A percentile compares a stretch with the other conserved stretches of the same genome.
Evolutionary conservation across 2,888 invertebrate genomes (phyloP).

Genomic region (Cosmia pyralina): DNA sequence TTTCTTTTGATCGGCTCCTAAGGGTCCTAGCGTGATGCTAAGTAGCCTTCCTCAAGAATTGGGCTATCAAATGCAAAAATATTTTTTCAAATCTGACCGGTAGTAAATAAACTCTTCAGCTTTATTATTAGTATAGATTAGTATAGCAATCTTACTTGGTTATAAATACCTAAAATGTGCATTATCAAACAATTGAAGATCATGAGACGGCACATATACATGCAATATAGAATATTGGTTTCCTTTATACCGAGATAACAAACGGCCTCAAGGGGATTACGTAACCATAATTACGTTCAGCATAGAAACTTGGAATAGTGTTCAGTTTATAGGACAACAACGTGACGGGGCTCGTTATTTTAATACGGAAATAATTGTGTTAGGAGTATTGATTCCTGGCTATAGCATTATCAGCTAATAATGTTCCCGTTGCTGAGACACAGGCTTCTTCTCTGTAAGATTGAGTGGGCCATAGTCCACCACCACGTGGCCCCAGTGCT

Average conservation of each 20-base stretch:
- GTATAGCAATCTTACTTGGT: not conserved
- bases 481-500: not conserved
- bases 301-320: not conserved
- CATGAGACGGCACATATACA: not conserved
- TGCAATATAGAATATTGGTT: not conserved
- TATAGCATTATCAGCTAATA: not conserved
- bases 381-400: not conserved
- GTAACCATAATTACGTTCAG: constrained; percentile 2
- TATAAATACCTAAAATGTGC: not conserved
- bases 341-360: not conserved
- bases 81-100: too few relatives aligned
- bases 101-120: too few relatives aligned
- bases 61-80: too few relatives aligned
- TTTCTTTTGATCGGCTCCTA: too few relatives aligned
- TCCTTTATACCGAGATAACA: not conserved
- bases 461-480: not conserved
- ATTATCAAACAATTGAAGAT: not conserved
- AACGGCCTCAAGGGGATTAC: not conserved
- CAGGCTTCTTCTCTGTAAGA: not conserved
- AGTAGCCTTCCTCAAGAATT: too few relatives aligned
- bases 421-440: not conserved
- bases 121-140: too few relatives aligned
- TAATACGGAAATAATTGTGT: not conserved
- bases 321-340: not conserved
- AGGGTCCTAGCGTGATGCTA: too few relatives aligned